Evolutionary conservation across 1,140 invertebrate species (phyloP).

Genomic region (Achroia grisella): DNA sequence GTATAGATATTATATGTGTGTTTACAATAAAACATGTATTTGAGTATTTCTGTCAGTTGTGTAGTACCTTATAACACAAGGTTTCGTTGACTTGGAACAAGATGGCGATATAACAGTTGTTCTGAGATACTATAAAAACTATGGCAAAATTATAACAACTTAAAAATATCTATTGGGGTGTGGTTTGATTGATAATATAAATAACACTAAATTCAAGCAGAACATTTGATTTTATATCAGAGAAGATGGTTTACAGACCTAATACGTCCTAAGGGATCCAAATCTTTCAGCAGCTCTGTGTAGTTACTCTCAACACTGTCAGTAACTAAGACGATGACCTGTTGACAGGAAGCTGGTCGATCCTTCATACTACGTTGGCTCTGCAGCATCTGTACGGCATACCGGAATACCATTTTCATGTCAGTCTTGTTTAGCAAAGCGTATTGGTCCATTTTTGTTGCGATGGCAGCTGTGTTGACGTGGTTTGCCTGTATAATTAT

Average conservation of each 20-base stretch:
- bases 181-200: too few relatives aligned
- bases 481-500: constrained; percentile 80
- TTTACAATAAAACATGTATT: too few relatives aligned
- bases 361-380: constrained; percentile 15
- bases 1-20: too few relatives aligned
- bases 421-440: constrained; percentile 88
- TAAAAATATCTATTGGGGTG: too few relatives aligned
- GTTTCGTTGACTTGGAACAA: too few relatives aligned
- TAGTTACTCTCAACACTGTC: constrained; percentile 53
- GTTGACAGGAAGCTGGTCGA: constrained; percentile 45
- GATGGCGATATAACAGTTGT: too few relatives aligned
- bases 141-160: too few relatives aligned
- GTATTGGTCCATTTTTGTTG: constrained; percentile 79
- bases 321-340: constrained; percentile 52
- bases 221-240: too few relatives aligned
- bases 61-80: too few relatives aligned
- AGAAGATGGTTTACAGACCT: constrained; percentile 19
- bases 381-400: constrained; percentile 84
- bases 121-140: too few relatives aligned
- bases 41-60: too few relatives aligned
- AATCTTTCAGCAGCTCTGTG: constrained; percentile 29
- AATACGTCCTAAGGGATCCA: constrained; percentile 47
- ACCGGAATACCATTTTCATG: constrained; percentile 85
- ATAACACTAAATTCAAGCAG: too few relatives aligned
- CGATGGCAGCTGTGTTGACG: constrained; percentile 86